phyloP scores from a whole-genome alignment of 1,140 invertebrate genomes.

The Trinorchestia longiramus region DNA sequence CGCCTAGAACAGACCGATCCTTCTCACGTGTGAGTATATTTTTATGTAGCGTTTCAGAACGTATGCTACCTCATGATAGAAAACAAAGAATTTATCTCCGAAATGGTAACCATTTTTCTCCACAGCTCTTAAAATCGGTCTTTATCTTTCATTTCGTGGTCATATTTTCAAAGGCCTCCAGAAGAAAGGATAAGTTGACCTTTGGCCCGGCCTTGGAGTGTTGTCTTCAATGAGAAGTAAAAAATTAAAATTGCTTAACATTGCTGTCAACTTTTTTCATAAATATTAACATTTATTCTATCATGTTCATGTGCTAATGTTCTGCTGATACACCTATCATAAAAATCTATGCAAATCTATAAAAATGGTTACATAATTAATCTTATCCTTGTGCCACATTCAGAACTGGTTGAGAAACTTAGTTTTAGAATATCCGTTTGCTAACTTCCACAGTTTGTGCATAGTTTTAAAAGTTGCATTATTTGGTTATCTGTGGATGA shows the following conservation, averaged over 20 bases:
- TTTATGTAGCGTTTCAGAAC: not conserved
- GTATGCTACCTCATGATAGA: no score
- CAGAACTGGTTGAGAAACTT: not conserved
- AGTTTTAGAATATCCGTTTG: not conserved
- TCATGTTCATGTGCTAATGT: not conserved
- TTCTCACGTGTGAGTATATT: not conserved
- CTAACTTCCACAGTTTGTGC: not conserved
- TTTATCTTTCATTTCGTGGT: not conserved
- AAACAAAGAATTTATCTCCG: not conserved
- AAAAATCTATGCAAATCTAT: not conserved
- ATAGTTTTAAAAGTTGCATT: not conserved
- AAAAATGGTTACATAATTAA: no score
- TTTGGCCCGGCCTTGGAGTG: not conserved
- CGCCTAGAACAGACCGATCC: not conserved
- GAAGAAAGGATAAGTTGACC: constrained; percentile 7
- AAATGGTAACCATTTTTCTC: not conserved
- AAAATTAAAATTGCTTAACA: not conserved
- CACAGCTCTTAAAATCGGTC: not conserved
- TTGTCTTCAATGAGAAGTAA: not conserved
- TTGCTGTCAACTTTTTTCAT: not conserved
- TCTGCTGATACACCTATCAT: not conserved
- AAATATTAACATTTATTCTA: not conserved
- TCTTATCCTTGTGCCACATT: no score
- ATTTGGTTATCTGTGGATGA: not conserved
- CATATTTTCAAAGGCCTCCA: not conserved